A percentile compares a stretch with the other conserved stretches of the same genome.
phyloP scores from a whole-genome alignment of 2,113 vertebrate genomes.

The Perca fluviatilis region DNA sequence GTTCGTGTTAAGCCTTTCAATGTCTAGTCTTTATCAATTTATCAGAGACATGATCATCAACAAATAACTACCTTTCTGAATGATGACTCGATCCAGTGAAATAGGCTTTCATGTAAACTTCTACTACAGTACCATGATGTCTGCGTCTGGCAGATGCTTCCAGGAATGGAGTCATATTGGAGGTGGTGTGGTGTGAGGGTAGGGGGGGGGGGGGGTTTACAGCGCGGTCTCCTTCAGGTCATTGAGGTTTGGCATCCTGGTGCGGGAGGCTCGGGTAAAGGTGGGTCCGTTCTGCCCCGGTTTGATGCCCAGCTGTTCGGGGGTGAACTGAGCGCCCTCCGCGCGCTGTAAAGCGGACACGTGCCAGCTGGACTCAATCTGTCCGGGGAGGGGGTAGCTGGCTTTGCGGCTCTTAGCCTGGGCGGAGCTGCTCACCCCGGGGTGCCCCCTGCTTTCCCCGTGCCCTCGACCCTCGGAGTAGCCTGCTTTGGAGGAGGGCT shows the following conservation, averaged over 20 bases:
- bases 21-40: conserved; percentile 27
- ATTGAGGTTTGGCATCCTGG: conserved; percentile 97
- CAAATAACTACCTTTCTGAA: conserved; percentile 40
- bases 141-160: conserved; percentile 44
- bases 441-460: conserved; percentile 78
- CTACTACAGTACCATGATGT: conserved; percentile 38
- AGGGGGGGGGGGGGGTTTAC: conserved; percentile 75
- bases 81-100: conserved; percentile 55
- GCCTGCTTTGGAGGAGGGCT: conserved; percentile 89
- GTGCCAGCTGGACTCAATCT: conserved; percentile 96
- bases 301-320: conserved; percentile 95
- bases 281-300: conserved; percentile 95
- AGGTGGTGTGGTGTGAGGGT: conserved; percentile 42
- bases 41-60: conserved; percentile 53
- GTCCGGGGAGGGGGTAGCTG: conserved; percentile 91
- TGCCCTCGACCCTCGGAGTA: conserved; percentile 82
- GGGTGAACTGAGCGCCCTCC: conserved; percentile 90
- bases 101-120: conserved; percentile 59
- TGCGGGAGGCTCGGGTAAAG: conserved; percentile 91
- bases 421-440: conserved; percentile 82
- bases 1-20: conserved; percentile 21
- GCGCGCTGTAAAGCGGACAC: conserved; percentile 90
- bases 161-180: conserved; percentile 43
- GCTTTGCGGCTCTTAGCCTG: conserved; percentile 90
- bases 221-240: conserved; percentile 99